These are phyloP conservation scores for Litocranius walleri DNA, from an alignment of 2,113 vertebrate genomes.

Conservation along the genomic window DNA sequence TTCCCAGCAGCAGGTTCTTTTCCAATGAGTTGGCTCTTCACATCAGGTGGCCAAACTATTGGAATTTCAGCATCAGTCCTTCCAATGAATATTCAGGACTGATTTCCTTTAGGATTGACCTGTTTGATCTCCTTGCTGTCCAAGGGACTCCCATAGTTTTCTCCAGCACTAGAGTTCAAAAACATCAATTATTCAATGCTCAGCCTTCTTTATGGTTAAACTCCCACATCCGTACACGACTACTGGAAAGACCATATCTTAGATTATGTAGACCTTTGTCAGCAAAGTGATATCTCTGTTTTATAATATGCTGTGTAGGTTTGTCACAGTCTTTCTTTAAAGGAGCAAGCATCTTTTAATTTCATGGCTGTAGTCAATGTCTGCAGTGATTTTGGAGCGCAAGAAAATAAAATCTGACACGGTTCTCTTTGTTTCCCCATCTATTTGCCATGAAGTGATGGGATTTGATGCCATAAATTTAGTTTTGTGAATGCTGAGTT, in stretches of 20 bases:
- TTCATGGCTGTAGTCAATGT: neutral
- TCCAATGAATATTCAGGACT: neutral
- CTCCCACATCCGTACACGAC: rapidly evolving
- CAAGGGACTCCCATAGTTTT: neutral
- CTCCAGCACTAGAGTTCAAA: neutral
- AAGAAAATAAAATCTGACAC: neutral
- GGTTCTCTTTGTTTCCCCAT: neutral
- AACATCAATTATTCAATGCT: neutral
- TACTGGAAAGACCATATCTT: neutral
- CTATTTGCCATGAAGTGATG: neutral
- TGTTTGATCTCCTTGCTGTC: neutral
- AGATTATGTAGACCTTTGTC: neutral
- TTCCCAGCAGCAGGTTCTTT: neutral
- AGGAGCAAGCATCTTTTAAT: neutral
- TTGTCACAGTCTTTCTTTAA: neutral
- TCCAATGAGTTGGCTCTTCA: neutral
- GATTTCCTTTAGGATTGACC: neutral
- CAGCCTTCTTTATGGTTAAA: neutral
- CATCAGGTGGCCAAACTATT: neutral
- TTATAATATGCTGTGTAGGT: neutral
- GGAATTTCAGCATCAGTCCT: neutral
- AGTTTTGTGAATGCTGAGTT: neutral
- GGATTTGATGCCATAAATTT: neutral
- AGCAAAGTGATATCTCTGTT: neutral
- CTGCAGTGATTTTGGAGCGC: neutral